Conservation (phyloP, 2,113 vertebrate species). For the Gnathonemus echidnorhynchus region DNA sequence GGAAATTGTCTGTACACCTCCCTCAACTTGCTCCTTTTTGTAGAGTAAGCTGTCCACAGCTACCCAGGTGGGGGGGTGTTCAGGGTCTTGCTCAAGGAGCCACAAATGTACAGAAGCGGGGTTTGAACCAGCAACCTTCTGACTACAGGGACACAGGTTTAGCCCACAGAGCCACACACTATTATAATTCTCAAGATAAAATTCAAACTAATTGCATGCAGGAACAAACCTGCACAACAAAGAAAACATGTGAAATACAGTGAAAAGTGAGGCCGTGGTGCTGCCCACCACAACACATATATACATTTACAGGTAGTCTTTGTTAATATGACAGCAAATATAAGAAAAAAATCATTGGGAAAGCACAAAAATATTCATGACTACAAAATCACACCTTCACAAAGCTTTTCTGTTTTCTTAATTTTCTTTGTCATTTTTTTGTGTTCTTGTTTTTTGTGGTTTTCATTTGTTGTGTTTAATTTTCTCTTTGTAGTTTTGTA, state of each 20-base stretch:
- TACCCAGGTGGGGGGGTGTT: no score
- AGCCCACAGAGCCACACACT: background rate
- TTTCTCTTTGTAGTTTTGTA: background rate
- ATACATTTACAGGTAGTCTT: background rate
- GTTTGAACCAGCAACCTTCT: no score
- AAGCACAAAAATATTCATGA: background rate
- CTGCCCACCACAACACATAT: background rate
- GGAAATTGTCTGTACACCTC: no score
- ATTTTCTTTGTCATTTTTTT: background rate
- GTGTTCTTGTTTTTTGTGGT: background rate
- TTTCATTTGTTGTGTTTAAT: background rate
- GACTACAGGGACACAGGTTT: no score
- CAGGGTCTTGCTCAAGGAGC: no score
- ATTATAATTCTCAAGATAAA: background rate
- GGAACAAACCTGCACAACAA: background rate
- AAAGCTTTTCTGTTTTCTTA: background rate
- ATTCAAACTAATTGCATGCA: background rate
- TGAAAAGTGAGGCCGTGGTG: background rate
- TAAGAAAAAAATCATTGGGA: background rate
- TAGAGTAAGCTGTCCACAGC: no score
- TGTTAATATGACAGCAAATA: background rate
- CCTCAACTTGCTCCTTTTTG: no score
- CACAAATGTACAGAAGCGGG: no score
- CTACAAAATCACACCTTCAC: background rate
- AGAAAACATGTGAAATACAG: background rate